Base-by-base conservation (phyloP, 2,113 vertebrate genomes). In the Psettodes erumei region DNA sequence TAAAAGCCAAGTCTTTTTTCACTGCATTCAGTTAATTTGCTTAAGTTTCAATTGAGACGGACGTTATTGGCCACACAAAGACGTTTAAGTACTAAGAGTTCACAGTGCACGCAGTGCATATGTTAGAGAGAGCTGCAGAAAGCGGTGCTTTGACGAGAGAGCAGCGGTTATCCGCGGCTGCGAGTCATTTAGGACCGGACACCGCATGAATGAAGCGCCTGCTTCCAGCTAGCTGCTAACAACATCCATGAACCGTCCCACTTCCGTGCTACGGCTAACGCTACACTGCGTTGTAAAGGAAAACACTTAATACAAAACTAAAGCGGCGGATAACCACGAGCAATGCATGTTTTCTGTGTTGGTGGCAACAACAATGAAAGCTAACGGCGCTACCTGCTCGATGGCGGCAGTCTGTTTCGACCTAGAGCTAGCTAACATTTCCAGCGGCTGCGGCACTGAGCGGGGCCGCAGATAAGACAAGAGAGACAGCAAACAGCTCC, bases 321-420 rank as follows among this genome's bases (percentile, higher is more conserved):
- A 33, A 7, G 2, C 6, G 1, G 16, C 6, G 1, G 37, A 63
- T 4, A 35, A 40, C 45, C 61, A 16, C 0, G 2, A 56, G 0
- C 1, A n/a, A 25, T 3, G 18, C 18, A 2, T 1, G 9, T 62
- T 60, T 21, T 58, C 43, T 48, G 19, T 33, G 27, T 8, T 38
- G 47, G 64, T n/a, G 18, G 10, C 45, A 45, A 71, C 71, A 83
- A 90, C 85, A 90, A 89, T 88, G 42, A 79, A 61, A 25, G 86
- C 88, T 84, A 86, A 65, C 42, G 9, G 3, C 0, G 77, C 51
- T 89, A 84, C 75, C 72, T 47, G 51, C 16, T 70, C 10, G 32
- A 28, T 23, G 65, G 79, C 67, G 15, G 47, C 67, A 10, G 58
- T 32, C 59, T 51, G 47, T 62, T 48, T 35, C 43, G 43, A 30